Conservation (phyloP, 1,140 invertebrate species). For the Sipha flava region DNA sequence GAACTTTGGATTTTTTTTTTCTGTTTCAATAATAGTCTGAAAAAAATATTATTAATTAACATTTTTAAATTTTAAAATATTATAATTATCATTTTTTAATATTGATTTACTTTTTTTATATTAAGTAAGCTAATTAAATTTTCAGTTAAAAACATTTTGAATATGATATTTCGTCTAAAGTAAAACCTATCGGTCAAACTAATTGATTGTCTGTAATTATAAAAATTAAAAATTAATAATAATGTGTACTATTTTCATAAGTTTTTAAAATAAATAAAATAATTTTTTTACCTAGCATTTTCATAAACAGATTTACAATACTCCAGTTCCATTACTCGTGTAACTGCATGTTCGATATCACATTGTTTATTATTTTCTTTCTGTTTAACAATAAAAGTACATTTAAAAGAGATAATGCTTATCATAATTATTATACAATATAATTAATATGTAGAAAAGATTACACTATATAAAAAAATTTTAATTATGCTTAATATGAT, state of each 20-base stretch:
- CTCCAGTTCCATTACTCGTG: neutral
- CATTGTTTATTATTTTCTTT: neutral
- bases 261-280: no score
- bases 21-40: constrained; percentile 5
- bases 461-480: no score
- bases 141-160: neutral
- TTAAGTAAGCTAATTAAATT: neutral
- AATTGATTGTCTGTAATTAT: neutral
- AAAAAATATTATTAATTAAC: neutral
- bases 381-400: neutral
- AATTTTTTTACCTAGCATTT: neutral
- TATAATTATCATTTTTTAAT: neutral
- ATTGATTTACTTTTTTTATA: constrained; percentile 1
- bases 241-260: no score
- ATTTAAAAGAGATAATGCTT: no score
- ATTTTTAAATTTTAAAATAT: neutral
- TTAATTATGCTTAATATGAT: no score
- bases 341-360: neutral
- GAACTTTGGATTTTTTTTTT: constrained; percentile 23
- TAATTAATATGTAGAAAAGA: no score
- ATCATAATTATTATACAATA: no score
- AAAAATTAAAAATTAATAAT: neutral
- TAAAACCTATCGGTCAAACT: neutral
- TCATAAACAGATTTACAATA: neutral
- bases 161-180: neutral